Evolutionary conservation across 2,797 vertebrate genomes (phyloP).

Genomic region (Enteromius anoplus): DNA sequence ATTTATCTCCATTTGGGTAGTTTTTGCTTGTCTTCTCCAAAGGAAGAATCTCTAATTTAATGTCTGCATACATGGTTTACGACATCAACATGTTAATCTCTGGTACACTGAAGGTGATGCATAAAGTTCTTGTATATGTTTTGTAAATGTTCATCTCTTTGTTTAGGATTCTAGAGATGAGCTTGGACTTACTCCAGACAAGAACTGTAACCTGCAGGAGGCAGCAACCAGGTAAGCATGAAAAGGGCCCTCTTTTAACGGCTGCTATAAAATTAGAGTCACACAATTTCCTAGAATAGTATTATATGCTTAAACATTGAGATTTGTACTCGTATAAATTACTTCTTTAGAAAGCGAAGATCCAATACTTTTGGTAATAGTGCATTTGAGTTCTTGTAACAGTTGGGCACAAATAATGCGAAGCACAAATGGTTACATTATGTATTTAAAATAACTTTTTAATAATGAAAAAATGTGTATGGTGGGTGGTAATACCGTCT

Average conservation of each 20-base stretch:
- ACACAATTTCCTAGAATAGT: not conserved
- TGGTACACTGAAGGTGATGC: not conserved
- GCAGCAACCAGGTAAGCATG: constrained; percentile 78
- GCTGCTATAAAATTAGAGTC: too few relatives aligned
- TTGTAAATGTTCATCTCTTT: constrained; percentile 7
- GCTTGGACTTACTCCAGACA: constrained; percentile 70
- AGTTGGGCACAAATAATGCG: too few relatives aligned
- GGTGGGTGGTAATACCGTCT: not conserved
- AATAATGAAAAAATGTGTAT: not conserved
- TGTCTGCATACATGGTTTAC: not conserved
- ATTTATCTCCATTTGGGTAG: not conserved
- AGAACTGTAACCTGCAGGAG: constrained; percentile 83
- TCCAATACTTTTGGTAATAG: not conserved
- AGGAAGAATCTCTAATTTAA: not conserved
- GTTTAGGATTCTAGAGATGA: constrained; percentile 81
- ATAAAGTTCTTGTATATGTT: not conserved
- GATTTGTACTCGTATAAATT: not conserved
- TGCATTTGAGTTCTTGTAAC: not conserved
- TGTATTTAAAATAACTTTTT: not conserved
- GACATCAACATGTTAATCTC: not conserved
- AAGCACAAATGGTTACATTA: not conserved
- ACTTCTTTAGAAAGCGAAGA: not conserved
- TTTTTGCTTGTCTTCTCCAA: not conserved
- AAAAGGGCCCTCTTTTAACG: too few relatives aligned
- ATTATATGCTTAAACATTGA: not conserved